Base-by-base conservation (phyloP, 2,797 vertebrate species). In the Coranthus polyacanthus region DNA sequence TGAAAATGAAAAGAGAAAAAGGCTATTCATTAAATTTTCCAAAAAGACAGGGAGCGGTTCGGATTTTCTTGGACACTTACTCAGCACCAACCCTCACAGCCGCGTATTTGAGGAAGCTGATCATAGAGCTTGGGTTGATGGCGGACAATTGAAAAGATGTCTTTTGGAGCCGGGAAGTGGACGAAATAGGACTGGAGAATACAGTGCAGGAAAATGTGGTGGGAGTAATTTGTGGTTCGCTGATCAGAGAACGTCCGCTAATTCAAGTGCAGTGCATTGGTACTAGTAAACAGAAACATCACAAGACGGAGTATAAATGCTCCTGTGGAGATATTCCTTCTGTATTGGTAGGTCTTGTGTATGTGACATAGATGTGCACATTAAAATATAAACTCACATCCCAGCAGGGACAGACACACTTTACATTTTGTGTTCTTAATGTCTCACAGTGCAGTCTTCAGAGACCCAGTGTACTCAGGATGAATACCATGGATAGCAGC, bases 361-460 rank as follows among this genome's bases (percentile, higher is more conserved):
- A 82, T 84, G 83, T 77, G 84, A 91, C 85, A 87, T 83, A 80
- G 78, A 91, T 88, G 85, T 87, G 89, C 86, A 90, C 85, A 81
- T 90, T 83, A 69, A 88, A 89, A 85, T 87, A 88, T 83, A 52
- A 34, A 86, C 79, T 87, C 79, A 84, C 87, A 75, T 84, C 88
- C 86, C 88, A 65, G 65, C 62, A 71, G 88, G 83, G 88, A 90
- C 84, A 83, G 74, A 89, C 89, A 85, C 60, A 55, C 82, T 81
- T 90, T 84, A 88, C 73, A 81, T 89, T 56, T 51, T 87, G 87
- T 89, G 85, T 88, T 89, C 68, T 81, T 87, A 87, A 89, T 91
- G 88, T 91, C 90, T 93, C 92, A 93, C 92, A 93, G 92, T 93
- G 92, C 90, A 90, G 91, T 92, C 90, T 89, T 90, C 79, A 85